Evolutionary conservation across 2,113 vertebrate species (phyloP), one percentile per base, ranked within the genome.

Genomic region (Toxostoma redivivum): DNA sequence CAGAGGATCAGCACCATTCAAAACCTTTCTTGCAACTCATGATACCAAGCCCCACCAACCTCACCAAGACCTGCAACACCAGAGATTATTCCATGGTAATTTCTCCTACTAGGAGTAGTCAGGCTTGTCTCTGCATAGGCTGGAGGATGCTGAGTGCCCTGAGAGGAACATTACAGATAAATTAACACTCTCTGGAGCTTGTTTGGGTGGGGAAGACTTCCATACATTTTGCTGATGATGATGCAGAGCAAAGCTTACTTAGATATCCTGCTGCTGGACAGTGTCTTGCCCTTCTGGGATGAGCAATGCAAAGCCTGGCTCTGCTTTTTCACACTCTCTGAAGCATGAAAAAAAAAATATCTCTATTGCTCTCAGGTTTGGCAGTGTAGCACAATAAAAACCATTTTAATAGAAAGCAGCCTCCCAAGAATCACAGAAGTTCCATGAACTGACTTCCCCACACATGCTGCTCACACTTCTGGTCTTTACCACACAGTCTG

Each of bases 321-420:
- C 35, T 86, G 56, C 37, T 67, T 89, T 78, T 66, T 67, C 38
- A 81, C 1, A 4, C 58, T 11, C 88, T 86, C 31, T 33, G 8
- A 81, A 84, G 53, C 1, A 3, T 15, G 28, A 58, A 91, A 81
- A 25, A 19, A 76, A 30, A 86, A 81, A 69, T 27, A 4, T 57
- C 47, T 81, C 70, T 69, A 23, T 24, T 50, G n/a, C 61, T 69
- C 11, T 84, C 57, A 85, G 57, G 51, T 95, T 92, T 92, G 81
- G 57, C 72, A 87, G 30, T 61, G 15, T 22, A 89, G 50, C 47
- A 15, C 54, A 70, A 66, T 47, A 92, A 77, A 94, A 40, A 0
- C 30, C 44, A 72, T 67, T 80, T 88, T 73, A 92, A 80, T 60
- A 88, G 83, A 90, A 92, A 95, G 40, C 72, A 92, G 84, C 22